A percentile compares a stretch with the other conserved stretches of the same genome.
Conservation (phyloP, 2,113 vertebrate species). For the Mastomys natalensis region DNA sequence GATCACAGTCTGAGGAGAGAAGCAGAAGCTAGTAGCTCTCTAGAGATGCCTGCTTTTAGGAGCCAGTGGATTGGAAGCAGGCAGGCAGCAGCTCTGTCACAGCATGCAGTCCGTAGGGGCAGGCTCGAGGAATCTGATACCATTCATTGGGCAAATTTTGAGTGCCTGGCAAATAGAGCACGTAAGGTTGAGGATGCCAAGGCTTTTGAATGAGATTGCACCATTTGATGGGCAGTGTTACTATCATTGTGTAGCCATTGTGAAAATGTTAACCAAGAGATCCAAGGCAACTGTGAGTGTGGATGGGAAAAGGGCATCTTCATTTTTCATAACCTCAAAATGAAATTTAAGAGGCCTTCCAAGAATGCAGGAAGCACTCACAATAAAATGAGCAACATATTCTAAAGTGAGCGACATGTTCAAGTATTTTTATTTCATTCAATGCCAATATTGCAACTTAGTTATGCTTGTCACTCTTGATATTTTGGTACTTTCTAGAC, state of each 20-base stretch:
- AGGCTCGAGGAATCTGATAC: background rate
- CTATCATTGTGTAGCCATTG: background rate
- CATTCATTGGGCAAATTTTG: background rate
- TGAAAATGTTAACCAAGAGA: background rate
- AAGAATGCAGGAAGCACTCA: background rate
- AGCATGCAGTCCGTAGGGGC: background rate
- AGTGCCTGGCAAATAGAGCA: background rate
- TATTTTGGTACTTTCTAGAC: background rate
- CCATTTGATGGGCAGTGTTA: background rate
- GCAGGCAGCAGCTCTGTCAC: too few species aligned
- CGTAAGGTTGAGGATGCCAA: background rate
- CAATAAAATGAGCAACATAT: too few species aligned
- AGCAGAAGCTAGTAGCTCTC: constrained; percentile 15
- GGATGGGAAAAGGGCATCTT: background rate
- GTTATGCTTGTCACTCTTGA: background rate
- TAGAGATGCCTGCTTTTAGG: background rate
- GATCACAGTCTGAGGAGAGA: background rate
- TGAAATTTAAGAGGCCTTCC: background rate
- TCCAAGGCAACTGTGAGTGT: background rate
- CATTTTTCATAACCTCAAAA: background rate
- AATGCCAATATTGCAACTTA: background rate
- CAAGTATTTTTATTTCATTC: background rate
- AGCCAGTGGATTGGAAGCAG: background rate
- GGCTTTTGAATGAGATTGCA: background rate
- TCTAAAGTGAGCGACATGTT: background rate